Evolutionary conservation across 2,113 vertebrate species (phyloP).

Genomic region (Tursiops truncatus): DNA sequence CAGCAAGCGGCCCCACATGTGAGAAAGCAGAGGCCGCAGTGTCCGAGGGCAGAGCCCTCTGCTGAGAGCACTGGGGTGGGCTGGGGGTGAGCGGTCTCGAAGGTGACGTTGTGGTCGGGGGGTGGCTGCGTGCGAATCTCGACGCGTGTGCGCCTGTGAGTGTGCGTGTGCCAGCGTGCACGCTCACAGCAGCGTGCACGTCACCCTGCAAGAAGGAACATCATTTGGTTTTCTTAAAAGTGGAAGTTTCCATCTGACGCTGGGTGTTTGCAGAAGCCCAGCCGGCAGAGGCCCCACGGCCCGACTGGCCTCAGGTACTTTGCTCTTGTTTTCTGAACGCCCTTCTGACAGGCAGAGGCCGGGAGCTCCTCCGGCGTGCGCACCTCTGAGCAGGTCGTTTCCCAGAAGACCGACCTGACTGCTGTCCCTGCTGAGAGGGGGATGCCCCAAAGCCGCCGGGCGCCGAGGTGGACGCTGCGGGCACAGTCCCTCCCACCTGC

Average conservation of each 20-base stretch:
- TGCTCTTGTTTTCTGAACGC: neutral
- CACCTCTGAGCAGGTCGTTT: fast-evolving
- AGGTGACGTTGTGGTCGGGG: neutral
- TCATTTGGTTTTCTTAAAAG: neutral
- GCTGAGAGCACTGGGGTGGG: neutral
- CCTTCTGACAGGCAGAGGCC: fast-evolving
- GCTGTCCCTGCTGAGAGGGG: neutral
- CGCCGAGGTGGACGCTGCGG: fast-evolving
- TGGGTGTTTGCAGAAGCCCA: fast-evolving
- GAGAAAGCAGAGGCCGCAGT: neutral
- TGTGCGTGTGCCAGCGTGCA: neutral
- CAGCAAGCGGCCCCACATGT: neutral
- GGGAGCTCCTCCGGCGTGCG: too few species aligned
- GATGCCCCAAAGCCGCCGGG: fast-evolving
- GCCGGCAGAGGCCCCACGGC: neutral
- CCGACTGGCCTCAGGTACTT: fast-evolving
- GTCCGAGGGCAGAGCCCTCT: neutral
- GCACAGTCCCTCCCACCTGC: neutral
- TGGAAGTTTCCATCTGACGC: neutral
- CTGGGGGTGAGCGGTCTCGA: neutral
- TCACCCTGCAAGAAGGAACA: neutral
- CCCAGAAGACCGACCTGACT: neutral
- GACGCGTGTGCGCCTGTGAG: fast-evolving
- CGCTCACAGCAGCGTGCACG: fast-evolving
- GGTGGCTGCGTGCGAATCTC: neutral